phyloP scores from a whole-genome alignment of 2,113 vertebrate genomes.

The Empidonax alnorum region DNA sequence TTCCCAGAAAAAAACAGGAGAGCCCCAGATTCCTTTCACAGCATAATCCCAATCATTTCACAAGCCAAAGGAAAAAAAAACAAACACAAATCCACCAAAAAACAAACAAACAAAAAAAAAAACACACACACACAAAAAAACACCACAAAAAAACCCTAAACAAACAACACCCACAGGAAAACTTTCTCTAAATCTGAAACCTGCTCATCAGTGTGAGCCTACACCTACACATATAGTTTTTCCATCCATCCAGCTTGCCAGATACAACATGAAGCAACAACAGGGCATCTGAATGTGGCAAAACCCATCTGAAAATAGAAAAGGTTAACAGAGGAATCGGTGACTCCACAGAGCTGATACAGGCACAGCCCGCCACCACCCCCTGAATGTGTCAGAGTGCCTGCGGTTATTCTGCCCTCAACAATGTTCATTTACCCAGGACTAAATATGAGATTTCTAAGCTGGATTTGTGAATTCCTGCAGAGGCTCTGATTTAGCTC shows the following conservation, averaged over 20 bases:
- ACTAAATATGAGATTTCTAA: conserved; percentile 41
- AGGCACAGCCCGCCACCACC: neutral
- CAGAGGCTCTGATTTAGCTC: conserved; percentile 52
- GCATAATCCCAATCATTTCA: neutral
- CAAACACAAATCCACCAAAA: neutral
- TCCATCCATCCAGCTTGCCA: neutral
- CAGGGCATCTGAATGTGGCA: neutral
- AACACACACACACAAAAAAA: too few relatives aligned
- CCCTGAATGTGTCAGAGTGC: neutral
- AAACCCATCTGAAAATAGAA: neutral
- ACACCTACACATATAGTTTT: rapidly evolving
- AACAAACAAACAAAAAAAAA: neutral
- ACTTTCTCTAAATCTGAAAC: neutral
- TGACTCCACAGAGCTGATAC: neutral
- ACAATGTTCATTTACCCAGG: conserved; percentile 13
- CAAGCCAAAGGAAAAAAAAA: neutral
- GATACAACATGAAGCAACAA: rapidly evolving
- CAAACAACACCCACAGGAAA: neutral
- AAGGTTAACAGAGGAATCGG: rapidly evolving
- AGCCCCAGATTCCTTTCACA: neutral
- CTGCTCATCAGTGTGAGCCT: neutral
- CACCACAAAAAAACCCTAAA: too few relatives aligned
- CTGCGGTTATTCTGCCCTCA: neutral
- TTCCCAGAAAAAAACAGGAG: neutral
- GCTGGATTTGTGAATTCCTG: conserved; percentile 52